A percentile compares a stretch with the other conserved stretches of the same genome.
Conservation (phyloP, 2,797 vertebrate species). For the Alcedo quadribrachys region DNA sequence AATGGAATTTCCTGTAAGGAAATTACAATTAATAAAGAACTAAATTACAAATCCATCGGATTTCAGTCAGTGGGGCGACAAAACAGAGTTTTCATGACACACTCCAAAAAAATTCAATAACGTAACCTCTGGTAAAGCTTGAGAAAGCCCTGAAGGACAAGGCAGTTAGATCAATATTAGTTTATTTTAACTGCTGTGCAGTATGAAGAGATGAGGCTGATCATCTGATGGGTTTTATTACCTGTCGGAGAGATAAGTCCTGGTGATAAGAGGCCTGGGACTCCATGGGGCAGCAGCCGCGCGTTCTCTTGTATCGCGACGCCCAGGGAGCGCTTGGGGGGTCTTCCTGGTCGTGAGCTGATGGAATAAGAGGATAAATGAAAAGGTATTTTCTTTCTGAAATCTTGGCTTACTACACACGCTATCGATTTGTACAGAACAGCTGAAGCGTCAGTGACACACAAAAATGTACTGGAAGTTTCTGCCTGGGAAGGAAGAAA, state of each 20-base stretch:
- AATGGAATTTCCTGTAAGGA: slow-evolving; percentile 68
- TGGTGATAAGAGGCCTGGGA: slow-evolving; percentile 90
- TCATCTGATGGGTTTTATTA: slow-evolving; percentile 77
- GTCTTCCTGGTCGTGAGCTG: slow-evolving; percentile 93
- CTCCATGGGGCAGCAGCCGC: slow-evolving; percentile 88
- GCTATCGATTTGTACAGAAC: not conserved
- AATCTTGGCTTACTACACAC: not conserved
- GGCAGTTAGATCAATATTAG: slow-evolving; percentile 82
- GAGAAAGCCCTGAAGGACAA: slow-evolving; percentile 82
- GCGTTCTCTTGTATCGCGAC: slow-evolving; percentile 89
- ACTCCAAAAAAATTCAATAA: slow-evolving; percentile 80
- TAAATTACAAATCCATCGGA: slow-evolving; percentile 68
- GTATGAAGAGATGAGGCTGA: slow-evolving; percentile 65
- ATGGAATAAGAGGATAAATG: slow-evolving; percentile 64
- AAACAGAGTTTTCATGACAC: slow-evolving; percentile 63
- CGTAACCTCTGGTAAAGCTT: slow-evolving; percentile 80
- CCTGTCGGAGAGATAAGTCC: slow-evolving; percentile 92
- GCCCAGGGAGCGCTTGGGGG: slow-evolving; percentile 91
- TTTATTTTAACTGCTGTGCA: slow-evolving; percentile 79
- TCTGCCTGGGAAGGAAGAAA: not conserved
- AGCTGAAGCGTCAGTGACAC: accelerated
- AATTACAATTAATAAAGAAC: slow-evolving; percentile 73
- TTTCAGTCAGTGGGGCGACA: slow-evolving; percentile 62
- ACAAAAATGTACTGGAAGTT: not conserved
- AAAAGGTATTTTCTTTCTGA: slow-evolving; percentile 30